Conservation (phyloP, 2,797 vertebrate species). For the Pteropus rufus region DNA sequence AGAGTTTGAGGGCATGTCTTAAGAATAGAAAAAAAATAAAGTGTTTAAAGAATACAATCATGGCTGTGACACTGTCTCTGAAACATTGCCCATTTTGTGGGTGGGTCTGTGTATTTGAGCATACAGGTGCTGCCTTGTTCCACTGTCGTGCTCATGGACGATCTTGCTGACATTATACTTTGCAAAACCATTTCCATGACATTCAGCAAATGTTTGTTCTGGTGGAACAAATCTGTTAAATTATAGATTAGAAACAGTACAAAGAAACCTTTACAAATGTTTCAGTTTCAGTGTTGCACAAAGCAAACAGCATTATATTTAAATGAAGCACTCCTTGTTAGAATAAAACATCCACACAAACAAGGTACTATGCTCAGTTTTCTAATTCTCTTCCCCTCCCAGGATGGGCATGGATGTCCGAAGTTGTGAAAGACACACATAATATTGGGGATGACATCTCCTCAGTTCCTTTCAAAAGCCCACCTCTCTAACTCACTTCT, state of each 20-base stretch:
- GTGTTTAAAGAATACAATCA: neutral
- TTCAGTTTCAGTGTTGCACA: slow-evolving; percentile 38
- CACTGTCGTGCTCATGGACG: neutral
- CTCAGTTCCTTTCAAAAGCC: neutral
- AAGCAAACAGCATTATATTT: slow-evolving; percentile 40
- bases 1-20: slow-evolving; percentile 12
- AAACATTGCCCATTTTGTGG: slow-evolving; percentile 25
- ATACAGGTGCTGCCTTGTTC: slow-evolving; percentile 37
- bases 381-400: neutral
- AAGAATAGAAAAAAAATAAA: neutral
- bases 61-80: neutral
- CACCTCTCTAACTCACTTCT: neutral
- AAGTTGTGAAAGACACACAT: neutral
- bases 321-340: slow-evolving; percentile 39
- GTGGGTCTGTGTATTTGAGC: neutral
- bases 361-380: neutral
- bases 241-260: slow-evolving; percentile 68
- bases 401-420: neutral
- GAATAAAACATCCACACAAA: neutral
- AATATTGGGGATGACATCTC: neutral
- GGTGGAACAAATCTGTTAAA: slow-evolving; percentile 70
- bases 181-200: slow-evolving; percentile 58
- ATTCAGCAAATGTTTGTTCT: slow-evolving; percentile 63
- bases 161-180: slow-evolving; percentile 65
- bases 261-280: slow-evolving; percentile 56